Evolutionary conservation across 2,113 vertebrate genomes (phyloP).

Genomic region (Dipodomys stephensi): DNA sequence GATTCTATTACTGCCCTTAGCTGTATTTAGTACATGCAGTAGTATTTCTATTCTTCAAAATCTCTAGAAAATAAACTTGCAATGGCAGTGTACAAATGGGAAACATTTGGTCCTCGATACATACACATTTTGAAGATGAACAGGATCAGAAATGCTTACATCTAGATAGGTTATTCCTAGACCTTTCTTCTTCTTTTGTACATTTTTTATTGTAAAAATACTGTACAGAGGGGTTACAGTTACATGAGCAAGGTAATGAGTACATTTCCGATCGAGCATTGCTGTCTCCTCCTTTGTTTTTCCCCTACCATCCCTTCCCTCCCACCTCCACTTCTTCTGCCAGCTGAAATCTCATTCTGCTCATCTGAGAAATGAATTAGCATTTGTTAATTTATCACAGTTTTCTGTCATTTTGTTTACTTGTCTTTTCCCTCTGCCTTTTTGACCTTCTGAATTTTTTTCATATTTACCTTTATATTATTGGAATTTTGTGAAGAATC

Average conservation of each 20-base stretch:
- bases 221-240: no score
- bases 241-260: no score
- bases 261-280: no score
- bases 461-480: background rate
- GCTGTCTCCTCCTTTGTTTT: no score
- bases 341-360: background rate
- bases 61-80: background rate
- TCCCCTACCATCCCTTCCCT: no score
- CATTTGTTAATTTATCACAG: background rate
- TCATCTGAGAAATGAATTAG: background rate
- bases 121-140: background rate
- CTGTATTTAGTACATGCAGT: background rate
- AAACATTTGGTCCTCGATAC: background rate
- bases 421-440: background rate
- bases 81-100: background rate
- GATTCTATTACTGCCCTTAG: background rate
- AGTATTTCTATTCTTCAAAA: background rate
- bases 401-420: background rate
- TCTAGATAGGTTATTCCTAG: background rate
- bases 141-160: background rate
- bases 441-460: conserved; percentile 13
- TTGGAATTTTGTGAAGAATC: background rate
- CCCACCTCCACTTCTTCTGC: background rate
- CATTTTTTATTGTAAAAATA: no score
- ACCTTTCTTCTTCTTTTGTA: background rate